These are phyloP conservation scores for Trinorchestia longiramus DNA, from an alignment of 1,140 invertebrate genomes.

Conservation along the genomic window DNA sequence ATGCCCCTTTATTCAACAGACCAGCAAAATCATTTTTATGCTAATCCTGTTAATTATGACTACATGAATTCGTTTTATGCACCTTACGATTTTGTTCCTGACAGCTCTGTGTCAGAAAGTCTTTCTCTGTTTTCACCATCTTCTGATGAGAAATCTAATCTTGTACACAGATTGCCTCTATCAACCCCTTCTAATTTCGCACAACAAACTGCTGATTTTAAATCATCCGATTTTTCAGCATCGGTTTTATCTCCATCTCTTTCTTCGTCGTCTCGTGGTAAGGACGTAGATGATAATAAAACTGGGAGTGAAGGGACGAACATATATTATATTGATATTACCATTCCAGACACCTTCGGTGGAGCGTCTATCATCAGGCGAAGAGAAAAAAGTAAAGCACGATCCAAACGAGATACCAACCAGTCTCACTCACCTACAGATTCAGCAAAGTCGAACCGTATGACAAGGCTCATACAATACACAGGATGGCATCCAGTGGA, in stretches of 20 bases:
- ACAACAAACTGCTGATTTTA: neutral
- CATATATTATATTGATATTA: conserved; percentile 66
- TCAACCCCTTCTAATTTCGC: neutral
- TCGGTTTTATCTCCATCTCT: neutral
- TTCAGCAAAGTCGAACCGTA: conserved; percentile 21
- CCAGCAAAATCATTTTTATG: conserved; percentile 31
- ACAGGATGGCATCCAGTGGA: conserved; percentile 65
- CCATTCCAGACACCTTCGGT: conserved; percentile 63
- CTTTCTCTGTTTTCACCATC: neutral
- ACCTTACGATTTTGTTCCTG: neutral
- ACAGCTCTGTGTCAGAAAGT: neutral
- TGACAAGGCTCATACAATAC: conserved; percentile 59
- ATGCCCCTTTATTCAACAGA: neutral
- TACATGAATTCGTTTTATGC: conserved; percentile 12
- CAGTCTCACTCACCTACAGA: neutral
- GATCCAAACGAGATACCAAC: neutral
- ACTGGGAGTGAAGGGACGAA: conserved; percentile 27
- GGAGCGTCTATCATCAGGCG: conserved; percentile 26
- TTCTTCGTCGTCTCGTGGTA: neutral
- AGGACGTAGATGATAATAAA: conserved; percentile 4
- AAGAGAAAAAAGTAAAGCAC: neutral
- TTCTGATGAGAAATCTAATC: neutral
- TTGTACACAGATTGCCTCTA: neutral
- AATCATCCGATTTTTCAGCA: conserved; percentile 21
- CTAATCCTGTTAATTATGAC: neutral